phyloP scores from a whole-genome alignment of 1,140 invertebrate species.

The Phenacoccus solenopsis region DNA sequence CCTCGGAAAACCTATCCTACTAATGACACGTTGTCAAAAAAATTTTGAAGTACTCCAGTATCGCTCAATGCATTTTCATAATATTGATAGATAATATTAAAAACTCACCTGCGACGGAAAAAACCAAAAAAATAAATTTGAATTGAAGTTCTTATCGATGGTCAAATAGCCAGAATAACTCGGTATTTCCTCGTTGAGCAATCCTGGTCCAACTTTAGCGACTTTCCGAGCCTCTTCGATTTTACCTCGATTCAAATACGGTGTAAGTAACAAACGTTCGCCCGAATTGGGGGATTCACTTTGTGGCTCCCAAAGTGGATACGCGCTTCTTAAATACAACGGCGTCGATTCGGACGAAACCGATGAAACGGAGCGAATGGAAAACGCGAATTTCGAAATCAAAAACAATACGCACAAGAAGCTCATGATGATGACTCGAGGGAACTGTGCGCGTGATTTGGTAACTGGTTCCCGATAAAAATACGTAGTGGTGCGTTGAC shows the following conservation, averaged over 20 bases:
- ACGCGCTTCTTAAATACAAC: constrained; percentile 21
- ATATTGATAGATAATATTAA: too few relatives aligned
- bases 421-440: background rate
- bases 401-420: background rate
- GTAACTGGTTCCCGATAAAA: background rate
- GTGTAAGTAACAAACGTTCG: constrained; percentile 49
- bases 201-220: constrained; percentile 31
- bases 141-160: constrained; percentile 59
- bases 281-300: constrained; percentile 36
- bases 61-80: too few relatives aligned
- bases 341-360: constrained; percentile 22
- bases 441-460: background rate
- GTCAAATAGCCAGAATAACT: constrained; percentile 54
- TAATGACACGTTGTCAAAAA: too few relatives aligned
- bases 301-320: constrained; percentile 22
- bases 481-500: background rate
- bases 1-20: too few relatives aligned
- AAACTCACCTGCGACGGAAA: constrained; percentile 53
- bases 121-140: constrained; percentile 83
- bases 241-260: constrained; percentile 46
- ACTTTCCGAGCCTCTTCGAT: constrained; percentile 37
- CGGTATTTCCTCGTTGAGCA: background rate
- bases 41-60: too few relatives aligned
- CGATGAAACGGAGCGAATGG: background rate
- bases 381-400: background rate